Evolutionary conservation across 1,140 invertebrate genomes (phyloP), one percentile per base, ranked within the genome.

Genomic region (Tribolium madens): DNA sequence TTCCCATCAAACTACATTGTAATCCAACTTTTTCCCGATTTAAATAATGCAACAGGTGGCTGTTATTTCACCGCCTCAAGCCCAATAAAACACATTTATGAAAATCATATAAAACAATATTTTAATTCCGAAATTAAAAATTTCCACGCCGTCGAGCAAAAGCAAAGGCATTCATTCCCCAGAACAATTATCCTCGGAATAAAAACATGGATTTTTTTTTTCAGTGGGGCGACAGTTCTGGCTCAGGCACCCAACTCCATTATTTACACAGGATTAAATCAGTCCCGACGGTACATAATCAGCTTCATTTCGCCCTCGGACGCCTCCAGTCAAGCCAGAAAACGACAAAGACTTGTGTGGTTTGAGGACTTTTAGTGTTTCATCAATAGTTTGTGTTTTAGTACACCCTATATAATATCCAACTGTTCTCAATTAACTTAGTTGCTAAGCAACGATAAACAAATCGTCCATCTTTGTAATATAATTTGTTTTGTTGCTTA

Each of bases 141-240:
- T 9, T 42, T 42, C 7, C 36, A 42, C 36, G 5, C 6, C 36
- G 9, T n/a, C n/a, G n/a, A 42, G 36, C 36, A 1, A 42, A 42
- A 9, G 36, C 9, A 42, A 42, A 10, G 4, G 36, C 5, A 42
- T 42, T 42, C 36, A 10, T 6, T 31, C 36, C 36, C 36, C 36
- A 1, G 1, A 42, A 9, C 36, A 9, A 10, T 42, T 42, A 42
- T 4, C n/a, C 21, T 26, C 2, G 21, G 21, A 26, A 26, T 26
- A n/a, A 42, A 42, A 42, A 42, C 12, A 69, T 14, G 6, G 9
- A 9, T 64, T 26, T 64, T 72, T 74, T 76, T 77, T 80, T 82
- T 26, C 76, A 83, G 82, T 83, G 81, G 82, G 81, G 76, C 17
- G 82, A 83, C 71, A 83, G 82, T 76, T 81, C 80, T 14, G 81